A percentile compares a stretch with the other conserved stretches of the same genome.
Evolutionary conservation across 2,113 vertebrate species (phyloP).

Genomic region (Erythrocebus patas): DNA sequence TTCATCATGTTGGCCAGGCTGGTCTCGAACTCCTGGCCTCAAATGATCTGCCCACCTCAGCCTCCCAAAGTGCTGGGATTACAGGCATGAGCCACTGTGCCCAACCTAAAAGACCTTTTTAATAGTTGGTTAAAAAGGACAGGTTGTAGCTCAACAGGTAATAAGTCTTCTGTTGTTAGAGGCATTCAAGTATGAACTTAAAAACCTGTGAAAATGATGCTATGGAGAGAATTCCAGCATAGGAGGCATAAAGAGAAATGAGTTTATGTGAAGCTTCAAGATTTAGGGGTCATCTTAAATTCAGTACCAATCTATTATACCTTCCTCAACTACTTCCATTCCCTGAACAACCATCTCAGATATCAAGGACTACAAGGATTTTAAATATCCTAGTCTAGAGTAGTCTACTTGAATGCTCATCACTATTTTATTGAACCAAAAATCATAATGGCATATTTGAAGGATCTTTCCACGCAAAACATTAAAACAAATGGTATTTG

Average conservation of each 20-base stretch:
- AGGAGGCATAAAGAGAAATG: not conserved
- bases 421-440: not conserved
- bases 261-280: not conserved
- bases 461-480: not conserved
- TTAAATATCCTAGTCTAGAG: not conserved
- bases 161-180: not conserved
- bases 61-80: too few species aligned
- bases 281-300: not conserved
- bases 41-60: too few species aligned
- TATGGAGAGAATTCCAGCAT: not conserved
- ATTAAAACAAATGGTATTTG: not conserved
- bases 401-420: not conserved
- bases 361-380: not conserved
- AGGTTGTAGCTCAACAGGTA: not conserved
- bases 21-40: too few species aligned
- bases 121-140: slow-evolving; percentile 1
- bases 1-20: too few species aligned
- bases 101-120: not conserved
- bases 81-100: too few species aligned
- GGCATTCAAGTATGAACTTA: not conserved
- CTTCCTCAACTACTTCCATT: not conserved
- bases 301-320: not conserved
- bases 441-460: not conserved
- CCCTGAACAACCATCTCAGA: not conserved
- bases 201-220: not conserved